These are phyloP conservation scores for Mizuhopecten yessoensis DNA, from an alignment of 1,140 invertebrate genomes.

Conservation along the genomic window DNA sequence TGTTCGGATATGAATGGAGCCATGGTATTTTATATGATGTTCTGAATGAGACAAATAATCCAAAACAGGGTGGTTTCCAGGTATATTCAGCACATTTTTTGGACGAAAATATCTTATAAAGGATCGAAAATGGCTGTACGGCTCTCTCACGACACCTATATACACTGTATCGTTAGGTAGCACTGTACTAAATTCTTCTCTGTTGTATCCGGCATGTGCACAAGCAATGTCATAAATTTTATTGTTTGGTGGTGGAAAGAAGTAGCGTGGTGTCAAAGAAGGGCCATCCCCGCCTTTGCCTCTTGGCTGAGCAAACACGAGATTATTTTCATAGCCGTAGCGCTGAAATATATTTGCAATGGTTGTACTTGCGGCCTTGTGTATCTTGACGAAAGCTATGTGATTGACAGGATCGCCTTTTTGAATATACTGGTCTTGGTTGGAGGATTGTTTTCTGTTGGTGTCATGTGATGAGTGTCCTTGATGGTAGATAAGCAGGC, in stretches of 20 bases:
- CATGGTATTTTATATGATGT: slow-evolving; percentile 49
- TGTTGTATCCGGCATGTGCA: slow-evolving; percentile 67
- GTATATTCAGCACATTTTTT: slow-evolving; percentile 38
- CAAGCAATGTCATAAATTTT: slow-evolving; percentile 69
- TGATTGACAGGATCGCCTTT: slow-evolving; percentile 29
- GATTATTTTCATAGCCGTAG: slow-evolving; percentile 84
- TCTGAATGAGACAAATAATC: slow-evolving; percentile 44
- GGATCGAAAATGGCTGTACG: slow-evolving; percentile 64
- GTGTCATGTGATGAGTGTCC: too few species aligned
- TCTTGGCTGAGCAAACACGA: slow-evolving; percentile 82
- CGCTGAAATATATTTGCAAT: slow-evolving; percentile 84
- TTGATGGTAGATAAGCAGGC: too few species aligned
- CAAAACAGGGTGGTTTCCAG: slow-evolving; percentile 19
- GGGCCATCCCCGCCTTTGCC: neutral
- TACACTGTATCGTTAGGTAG: slow-evolving; percentile 65
- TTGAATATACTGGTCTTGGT: too few species aligned
- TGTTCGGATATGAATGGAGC: slow-evolving; percentile 43
- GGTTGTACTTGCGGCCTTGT: slow-evolving; percentile 85
- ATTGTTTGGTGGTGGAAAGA: slow-evolving; percentile 47
- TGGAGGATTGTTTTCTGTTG: too few species aligned
- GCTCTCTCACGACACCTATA: slow-evolving; percentile 69
- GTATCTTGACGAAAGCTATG: slow-evolving; percentile 72
- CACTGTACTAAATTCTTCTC: slow-evolving; percentile 48
- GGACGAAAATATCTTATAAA: slow-evolving; percentile 63
- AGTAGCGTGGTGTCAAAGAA: slow-evolving; percentile 1